These are phyloP conservation scores for Heliconius cydno DNA, from an alignment of 2,888 invertebrate species.

Conservation along the genomic window DNA sequence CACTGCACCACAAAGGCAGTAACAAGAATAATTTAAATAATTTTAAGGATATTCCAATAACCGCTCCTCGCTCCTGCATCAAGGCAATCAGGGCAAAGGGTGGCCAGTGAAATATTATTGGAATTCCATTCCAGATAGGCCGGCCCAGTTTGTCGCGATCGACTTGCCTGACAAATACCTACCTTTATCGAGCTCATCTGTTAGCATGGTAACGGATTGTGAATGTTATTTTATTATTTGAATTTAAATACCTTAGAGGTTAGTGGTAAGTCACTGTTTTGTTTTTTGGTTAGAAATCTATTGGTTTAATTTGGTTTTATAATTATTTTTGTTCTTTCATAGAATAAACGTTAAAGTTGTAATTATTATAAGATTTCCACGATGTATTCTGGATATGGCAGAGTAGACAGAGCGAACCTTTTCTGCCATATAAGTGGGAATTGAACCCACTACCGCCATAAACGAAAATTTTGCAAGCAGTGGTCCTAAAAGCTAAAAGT, in stretches of 20 bases:
- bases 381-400: no score
- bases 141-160: slow-evolving; percentile 59
- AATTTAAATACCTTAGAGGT: neutral
- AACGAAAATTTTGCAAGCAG: no score
- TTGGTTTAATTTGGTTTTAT: neutral
- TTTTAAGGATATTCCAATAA: slow-evolving; percentile 1
- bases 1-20: no score
- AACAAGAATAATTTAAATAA: no score
- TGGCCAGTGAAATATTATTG: slow-evolving; percentile 74
- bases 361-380: no score
- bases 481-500: no score
- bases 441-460: no score
- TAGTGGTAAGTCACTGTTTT: no score
- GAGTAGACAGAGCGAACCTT: no score
- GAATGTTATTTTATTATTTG: slow-evolving; percentile 44
- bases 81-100: slow-evolving; percentile 48
- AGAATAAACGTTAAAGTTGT: no score
- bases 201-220: slow-evolving; percentile 46
- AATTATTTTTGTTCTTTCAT: neutral
- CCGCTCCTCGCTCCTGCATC: slow-evolving; percentile 49
- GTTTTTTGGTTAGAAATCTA: neutral
- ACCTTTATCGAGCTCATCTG: slow-evolving; percentile 55
- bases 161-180: slow-evolving; percentile 61
- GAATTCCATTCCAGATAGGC: slow-evolving; percentile 73
- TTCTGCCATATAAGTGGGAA: no score